Conservation (phyloP, 2,113 vertebrate species). For the Tupaia tana region DNA sequence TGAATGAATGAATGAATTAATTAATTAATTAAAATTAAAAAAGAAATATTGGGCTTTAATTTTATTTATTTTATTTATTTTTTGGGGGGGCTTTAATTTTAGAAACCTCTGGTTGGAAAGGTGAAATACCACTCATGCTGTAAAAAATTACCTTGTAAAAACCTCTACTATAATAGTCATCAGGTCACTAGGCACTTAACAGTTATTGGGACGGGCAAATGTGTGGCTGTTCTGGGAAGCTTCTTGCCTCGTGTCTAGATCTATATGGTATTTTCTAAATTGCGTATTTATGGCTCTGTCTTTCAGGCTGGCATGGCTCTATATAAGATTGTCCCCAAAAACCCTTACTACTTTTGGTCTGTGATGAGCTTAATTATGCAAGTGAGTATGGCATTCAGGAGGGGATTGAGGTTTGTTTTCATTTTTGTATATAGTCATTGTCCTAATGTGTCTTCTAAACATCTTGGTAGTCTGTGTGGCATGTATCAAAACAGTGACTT, state of each 20-base stretch:
- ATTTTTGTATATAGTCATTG: neutral
- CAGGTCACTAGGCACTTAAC: neutral
- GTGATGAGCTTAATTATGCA: slow-evolving; percentile 99
- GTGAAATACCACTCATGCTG: slow-evolving; percentile 24
- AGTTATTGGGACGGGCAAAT: neutral
- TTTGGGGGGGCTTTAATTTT: neutral
- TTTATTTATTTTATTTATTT: too few relatives aligned
- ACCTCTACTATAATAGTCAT: neutral
- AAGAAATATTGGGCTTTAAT: neutral
- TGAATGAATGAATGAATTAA: too few relatives aligned
- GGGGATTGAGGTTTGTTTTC: slow-evolving; percentile 47
- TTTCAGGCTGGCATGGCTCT: slow-evolving; percentile 98
- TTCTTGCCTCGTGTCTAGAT: neutral
- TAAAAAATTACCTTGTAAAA: neutral
- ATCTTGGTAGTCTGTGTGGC: neutral
- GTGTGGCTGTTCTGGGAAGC: neutral
- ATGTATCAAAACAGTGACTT: neutral
- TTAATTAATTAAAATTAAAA: too few relatives aligned
- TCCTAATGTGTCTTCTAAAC: slow-evolving; percentile 27
- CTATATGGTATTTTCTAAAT: slow-evolving; percentile 41
- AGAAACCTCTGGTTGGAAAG: slow-evolving; percentile 38
- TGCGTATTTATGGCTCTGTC: slow-evolving; percentile 71
- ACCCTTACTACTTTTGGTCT: slow-evolving; percentile 99
- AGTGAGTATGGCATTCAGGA: slow-evolving; percentile 85
- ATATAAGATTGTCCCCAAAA: slow-evolving; percentile 99